Evolutionary conservation across 2,797 vertebrate species (phyloP), one percentile per base, ranked within the genome.

Genomic region (Carduelis carduelis): DNA sequence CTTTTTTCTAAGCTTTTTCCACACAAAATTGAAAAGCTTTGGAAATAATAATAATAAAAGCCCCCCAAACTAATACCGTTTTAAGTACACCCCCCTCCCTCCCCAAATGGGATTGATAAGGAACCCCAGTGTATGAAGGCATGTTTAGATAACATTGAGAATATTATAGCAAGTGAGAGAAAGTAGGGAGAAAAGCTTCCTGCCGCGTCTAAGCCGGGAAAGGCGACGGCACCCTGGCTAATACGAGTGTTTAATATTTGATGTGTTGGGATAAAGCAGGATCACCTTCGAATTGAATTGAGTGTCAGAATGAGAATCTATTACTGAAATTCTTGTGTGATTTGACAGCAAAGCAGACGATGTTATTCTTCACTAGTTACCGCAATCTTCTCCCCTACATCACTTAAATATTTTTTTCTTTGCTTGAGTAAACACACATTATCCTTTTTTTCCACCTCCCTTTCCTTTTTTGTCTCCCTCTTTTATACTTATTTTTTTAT

Each of bases 171-270:
- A 94, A 97, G 98, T 97, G 97, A 96, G 96, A 83, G 95, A 95
- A 97, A 97, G 96, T 97, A 96, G 97, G 97, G 97, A 94, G 81
- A 92, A 94, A 72, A 93, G 95, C 97, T 93, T 94, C 90, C 95
- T 95, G 92, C 96, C 92, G 78, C 93, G 61, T 93, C 97, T 99
- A 99, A 99, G 99, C 99, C 76, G 53, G 97, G 97, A 97, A 98
- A 98, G 97, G 98, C 97, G 95, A 96, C 96, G 96, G 97, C 98
- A 98, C 98, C 96, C 98, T 98, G 98, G 98, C 99, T 99, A 99
- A 99, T 99, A 99, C 99, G 98, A 99, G 99, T 99, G 99, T 99
- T 99, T 99, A 99, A 99, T 99, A 99, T 99, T 99, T 99, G 99
- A 99, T 99, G 99, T 99, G 98, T 98, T 98, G 98, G 99, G 99